Evolutionary conservation across 2,888 invertebrate species (phyloP).

Genomic region (Sacculina carcini): DNA sequence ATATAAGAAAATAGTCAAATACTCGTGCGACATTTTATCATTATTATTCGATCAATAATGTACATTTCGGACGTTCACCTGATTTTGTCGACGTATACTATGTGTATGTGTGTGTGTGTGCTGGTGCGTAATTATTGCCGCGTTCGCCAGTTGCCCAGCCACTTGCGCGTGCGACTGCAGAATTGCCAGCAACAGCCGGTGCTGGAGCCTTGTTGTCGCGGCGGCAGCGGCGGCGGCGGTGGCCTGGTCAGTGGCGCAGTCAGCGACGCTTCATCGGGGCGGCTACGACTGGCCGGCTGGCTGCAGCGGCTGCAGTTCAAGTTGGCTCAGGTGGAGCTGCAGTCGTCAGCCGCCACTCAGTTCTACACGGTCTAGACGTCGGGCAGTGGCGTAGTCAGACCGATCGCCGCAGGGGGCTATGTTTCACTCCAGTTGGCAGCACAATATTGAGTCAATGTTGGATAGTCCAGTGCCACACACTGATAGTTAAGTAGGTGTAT

Average conservation of each 20-base stretch:
- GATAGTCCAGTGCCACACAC: not conserved
- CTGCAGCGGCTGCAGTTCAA: constrained; percentile 81
- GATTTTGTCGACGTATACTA: too few relatives aligned
- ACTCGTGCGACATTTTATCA: too few relatives aligned
- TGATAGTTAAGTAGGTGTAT: not conserved
- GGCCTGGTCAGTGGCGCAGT: constrained; percentile 5
- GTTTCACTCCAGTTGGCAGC: too few relatives aligned
- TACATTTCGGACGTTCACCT: too few relatives aligned
- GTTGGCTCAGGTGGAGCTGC: constrained; percentile 89
- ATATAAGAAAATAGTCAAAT: too few relatives aligned
- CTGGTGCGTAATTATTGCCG: not conserved
- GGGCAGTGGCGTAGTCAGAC: constrained; percentile 15
- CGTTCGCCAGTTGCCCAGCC: constrained; percentile 49
- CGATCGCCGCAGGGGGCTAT: not conserved
- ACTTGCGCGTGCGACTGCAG: constrained; percentile 59
- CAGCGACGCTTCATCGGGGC: not conserved
- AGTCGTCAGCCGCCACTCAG: constrained; percentile 70
- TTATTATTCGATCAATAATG: too few relatives aligned
- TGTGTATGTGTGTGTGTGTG: too few relatives aligned
- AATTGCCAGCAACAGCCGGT: constrained; percentile 29
- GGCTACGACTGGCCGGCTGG: constrained; percentile 38
- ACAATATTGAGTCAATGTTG: not conserved
- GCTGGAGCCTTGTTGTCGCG: not conserved
- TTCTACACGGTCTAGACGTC: constrained; percentile 58
- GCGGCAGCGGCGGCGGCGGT: constrained; percentile 3